A percentile compares a stretch with the other conserved stretches of the same genome.
These are phyloP conservation scores for Desmophyllum pertusum DNA, from an alignment of 92 coral and sea anemone genomes.

Conservation along the genomic window DNA sequence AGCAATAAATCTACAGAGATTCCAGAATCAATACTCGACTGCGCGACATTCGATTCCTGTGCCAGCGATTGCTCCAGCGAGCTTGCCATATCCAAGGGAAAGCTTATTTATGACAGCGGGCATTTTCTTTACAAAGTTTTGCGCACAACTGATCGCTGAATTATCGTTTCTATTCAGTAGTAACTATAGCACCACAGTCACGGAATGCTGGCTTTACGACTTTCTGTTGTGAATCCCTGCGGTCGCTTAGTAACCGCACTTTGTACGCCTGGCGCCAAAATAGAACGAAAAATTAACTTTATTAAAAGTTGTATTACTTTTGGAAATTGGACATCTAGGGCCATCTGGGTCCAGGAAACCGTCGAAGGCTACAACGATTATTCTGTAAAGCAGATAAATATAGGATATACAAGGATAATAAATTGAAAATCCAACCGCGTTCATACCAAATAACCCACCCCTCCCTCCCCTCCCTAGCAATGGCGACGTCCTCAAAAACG, in stretches of 20 bases:
- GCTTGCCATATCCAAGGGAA: constrained; percentile 15
- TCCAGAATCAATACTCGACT: constrained; percentile 9
- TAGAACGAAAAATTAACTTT: neutral
- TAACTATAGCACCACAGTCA: constrained; percentile 22
- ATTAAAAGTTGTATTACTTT: neutral
- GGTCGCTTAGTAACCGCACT: constrained; percentile 51
- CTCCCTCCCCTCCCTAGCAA: constrained; percentile 10
- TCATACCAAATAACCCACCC: neutral
- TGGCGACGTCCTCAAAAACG: neutral
- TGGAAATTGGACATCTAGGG: neutral
- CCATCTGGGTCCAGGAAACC: neutral
- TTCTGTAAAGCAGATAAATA: neutral
- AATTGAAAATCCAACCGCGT: too few species aligned
- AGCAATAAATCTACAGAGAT: constrained; percentile 13
- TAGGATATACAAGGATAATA: neutral
- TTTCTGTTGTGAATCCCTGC: constrained; percentile 21
- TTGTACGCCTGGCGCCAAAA: constrained; percentile 15
- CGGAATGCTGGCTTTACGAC: constrained; percentile 7
- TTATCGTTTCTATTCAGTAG: constrained; percentile 1
- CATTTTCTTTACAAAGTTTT: constrained; percentile 15
- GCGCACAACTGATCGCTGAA: neutral
- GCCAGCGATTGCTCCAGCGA: neutral
- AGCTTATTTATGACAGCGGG: neutral
- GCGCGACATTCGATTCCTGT: neutral
- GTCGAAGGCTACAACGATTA: neutral